A percentile compares a stretch with the other conserved stretches of the same genome.
Conservation (phyloP, 2,113 vertebrate genomes). For the Cynopterus brachyotis region DNA sequence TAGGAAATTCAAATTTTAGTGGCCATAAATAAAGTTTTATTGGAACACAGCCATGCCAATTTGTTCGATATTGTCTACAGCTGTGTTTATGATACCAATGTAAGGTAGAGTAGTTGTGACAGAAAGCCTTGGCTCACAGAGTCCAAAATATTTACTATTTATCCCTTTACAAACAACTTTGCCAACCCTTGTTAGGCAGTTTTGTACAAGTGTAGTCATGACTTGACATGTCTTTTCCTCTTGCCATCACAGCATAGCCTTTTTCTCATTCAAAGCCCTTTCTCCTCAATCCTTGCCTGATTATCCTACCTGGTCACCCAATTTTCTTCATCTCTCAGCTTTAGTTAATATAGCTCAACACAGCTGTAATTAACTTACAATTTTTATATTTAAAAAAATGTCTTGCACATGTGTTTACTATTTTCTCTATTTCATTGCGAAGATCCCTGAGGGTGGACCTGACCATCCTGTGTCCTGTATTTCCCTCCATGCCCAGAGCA, state of each 20-base stretch:
- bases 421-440: not conserved
- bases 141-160: not conserved
- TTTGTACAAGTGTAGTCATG: not conserved
- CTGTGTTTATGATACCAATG: not conserved
- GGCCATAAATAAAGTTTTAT: not conserved
- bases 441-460: not conserved
- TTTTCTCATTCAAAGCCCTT: slow-evolving; percentile 1
- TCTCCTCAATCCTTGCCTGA: not conserved
- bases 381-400: slow-evolving; percentile 6
- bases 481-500: not conserved
- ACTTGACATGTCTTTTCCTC: not conserved
- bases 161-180: not conserved
- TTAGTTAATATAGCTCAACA: slow-evolving; percentile 6
- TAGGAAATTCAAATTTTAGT: slow-evolving; percentile 14
- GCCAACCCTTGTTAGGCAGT: not conserved
- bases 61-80: not conserved
- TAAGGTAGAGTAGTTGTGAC: not conserved
- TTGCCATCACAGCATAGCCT: not conserved
- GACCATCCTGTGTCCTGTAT: not conserved
- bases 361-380: not conserved
- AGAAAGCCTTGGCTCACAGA: not conserved
- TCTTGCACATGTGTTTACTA: not conserved
- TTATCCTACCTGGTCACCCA: not conserved
- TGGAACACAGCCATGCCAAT: not conserved
- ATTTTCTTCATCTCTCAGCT: not conserved